phyloP scores from a whole-genome alignment of 2,113 vertebrate genomes.

The Ailuropoda melanoleuca region DNA sequence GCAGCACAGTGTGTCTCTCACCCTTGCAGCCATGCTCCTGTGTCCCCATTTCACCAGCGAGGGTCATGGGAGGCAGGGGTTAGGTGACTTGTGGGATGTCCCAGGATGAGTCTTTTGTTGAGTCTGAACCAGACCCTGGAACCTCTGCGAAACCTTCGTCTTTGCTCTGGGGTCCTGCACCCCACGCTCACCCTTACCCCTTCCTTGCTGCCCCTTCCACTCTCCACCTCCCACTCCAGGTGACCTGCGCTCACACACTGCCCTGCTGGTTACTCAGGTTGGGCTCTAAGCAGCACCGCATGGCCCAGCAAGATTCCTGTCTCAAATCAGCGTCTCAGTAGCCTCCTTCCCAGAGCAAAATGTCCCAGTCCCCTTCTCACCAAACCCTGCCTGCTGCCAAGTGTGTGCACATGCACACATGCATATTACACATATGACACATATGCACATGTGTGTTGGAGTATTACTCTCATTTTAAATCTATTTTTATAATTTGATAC shows the following conservation, averaged over 20 bases:
- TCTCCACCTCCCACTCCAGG: too few relatives aligned
- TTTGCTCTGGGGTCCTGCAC: not conserved
- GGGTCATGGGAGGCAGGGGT: not conserved
- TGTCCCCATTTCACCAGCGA: not conserved
- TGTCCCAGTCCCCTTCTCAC: accelerated
- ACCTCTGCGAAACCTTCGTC: not conserved
- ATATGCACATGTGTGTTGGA: not conserved
- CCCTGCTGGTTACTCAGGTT: not conserved
- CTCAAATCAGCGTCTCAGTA: not conserved
- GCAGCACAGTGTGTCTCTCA: accelerated
- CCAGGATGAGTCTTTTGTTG: not conserved
- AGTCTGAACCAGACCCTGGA: not conserved
- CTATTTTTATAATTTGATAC: not conserved
- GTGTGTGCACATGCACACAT: accelerated
- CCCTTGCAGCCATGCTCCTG: accelerated
- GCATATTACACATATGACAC: not conserved
- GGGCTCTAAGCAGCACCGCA: not conserved
- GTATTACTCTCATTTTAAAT: not conserved
- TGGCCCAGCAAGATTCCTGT: not conserved
- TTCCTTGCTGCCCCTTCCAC: too few relatives aligned
- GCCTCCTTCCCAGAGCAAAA: not conserved
- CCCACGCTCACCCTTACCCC: too few relatives aligned
- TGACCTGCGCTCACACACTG: not conserved
- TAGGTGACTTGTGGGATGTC: accelerated
- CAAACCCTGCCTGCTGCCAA: not conserved